phyloP scores from a whole-genome alignment of 1,140 invertebrate species.

The Antheraea mylitta region DNA sequence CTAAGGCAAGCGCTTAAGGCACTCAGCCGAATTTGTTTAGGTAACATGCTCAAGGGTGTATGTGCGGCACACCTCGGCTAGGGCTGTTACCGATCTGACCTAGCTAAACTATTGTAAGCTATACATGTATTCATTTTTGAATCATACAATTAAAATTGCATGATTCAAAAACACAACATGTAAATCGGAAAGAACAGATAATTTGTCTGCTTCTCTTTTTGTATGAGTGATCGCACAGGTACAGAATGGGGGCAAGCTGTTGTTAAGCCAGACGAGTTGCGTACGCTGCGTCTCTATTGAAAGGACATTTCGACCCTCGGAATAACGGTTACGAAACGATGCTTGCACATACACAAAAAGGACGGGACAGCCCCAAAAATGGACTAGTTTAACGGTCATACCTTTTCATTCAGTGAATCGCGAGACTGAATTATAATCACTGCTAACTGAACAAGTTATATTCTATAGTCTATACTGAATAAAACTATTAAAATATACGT shows the following conservation, averaged over 20 bases:
- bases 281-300: slow-evolving; percentile 22
- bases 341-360: slow-evolving; percentile 24
- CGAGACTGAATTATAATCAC: not conserved
- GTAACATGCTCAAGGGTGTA: too few relatives aligned
- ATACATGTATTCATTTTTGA: too few relatives aligned
- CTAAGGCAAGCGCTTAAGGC: too few relatives aligned
- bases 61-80: too few relatives aligned
- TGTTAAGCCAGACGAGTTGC: slow-evolving; percentile 26
- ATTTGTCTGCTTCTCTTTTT: not conserved
- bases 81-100: too few relatives aligned
- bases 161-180: too few relatives aligned
- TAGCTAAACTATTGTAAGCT: too few relatives aligned
- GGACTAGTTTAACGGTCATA: slow-evolving; percentile 34
- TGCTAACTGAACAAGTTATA: not conserved
- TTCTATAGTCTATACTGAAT: not conserved
- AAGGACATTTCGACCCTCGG: slow-evolving; percentile 32
- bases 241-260: slow-evolving; percentile 3
- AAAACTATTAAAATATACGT: too few relatives aligned
- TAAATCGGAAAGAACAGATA: too few relatives aligned
- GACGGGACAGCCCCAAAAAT: slow-evolving; percentile 29
- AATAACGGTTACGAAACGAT: slow-evolving; percentile 34
- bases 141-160: too few relatives aligned
- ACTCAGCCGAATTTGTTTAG: too few relatives aligned
- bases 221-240: not conserved
- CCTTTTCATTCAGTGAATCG: slow-evolving; percentile 7